Evolutionary conservation across 2,888 invertebrate species (phyloP), one percentile per base, ranked within the genome.

Genomic region (Nematopogon swammerdamellus): DNA sequence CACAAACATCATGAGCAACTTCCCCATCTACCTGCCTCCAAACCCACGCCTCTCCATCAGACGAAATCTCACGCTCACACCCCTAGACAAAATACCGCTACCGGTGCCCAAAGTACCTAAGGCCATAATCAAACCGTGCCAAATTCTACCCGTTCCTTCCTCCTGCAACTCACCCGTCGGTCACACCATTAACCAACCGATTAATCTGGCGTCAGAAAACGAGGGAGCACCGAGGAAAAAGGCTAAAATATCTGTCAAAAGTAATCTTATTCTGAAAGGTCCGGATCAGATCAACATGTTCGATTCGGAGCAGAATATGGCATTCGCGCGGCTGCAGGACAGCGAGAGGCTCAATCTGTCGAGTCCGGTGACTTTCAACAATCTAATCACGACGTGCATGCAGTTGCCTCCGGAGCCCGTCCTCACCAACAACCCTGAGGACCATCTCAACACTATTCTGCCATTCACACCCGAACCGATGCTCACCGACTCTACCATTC

Each of bases 241-340:
- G 50, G 73, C 80, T 0, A 80, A 80, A 57, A 80, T 80, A 65
- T 80, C 80, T 1, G 80, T 80, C 0, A 80, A 80, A 59, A 80
- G 80, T 55, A 80, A 80, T 56, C 58, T 80, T 42, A 76, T 80
- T 54, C 58, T 80, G 2, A 80, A 80, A 58, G 80, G 80, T 0
- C 80, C 80, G 0, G 79, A 80, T 57, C 74, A 76, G 53, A 71
- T 70, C 19, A 74, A 79, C 54, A 76, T 74, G 71, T 80, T 80
- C 53, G 75, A 80, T 60, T 75, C 76, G 1, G 79, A 77, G 54
- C 77, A 79, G 53, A 75, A 77, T 59, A 72, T 79, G 76, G 79
- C 77, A 1, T 79, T 79, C 46, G 68, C 70, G 51, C 63, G 70
- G 50, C 56, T 79, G 18, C 77, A 76, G 49, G 74, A 79, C 49